Conservation (phyloP, 2,797 vertebrate species). For the Sebastes aleutianus region DNA sequence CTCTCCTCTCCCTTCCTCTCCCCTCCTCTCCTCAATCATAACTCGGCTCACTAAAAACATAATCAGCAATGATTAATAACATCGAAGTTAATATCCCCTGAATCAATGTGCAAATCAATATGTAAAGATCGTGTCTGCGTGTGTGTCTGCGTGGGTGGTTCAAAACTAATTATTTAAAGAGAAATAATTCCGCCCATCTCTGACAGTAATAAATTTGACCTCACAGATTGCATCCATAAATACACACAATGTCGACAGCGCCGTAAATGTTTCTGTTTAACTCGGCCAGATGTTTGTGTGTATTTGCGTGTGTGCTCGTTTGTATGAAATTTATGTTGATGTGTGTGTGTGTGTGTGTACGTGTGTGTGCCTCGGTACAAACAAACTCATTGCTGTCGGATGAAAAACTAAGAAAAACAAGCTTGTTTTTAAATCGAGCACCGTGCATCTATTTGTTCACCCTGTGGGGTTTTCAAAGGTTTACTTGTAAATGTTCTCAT, state of each 20-base stretch:
- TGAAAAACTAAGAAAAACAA: slow-evolving; percentile 21
- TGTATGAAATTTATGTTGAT: slow-evolving; percentile 8
- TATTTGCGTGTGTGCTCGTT: neutral
- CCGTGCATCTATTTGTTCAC: slow-evolving; percentile 1
- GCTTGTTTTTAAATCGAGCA: slow-evolving; percentile 17
- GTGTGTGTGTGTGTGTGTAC: neutral
- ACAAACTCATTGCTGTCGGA: slow-evolving; percentile 39
- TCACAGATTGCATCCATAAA: slow-evolving; percentile 55
- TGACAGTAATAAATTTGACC: slow-evolving; percentile 57
- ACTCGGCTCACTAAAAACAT: slow-evolving; percentile 49
- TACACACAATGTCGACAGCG: slow-evolving; percentile 36
- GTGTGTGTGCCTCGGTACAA: neutral
- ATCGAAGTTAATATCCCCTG: slow-evolving; percentile 46
- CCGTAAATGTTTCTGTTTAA: slow-evolving; percentile 43
- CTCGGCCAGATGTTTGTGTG: slow-evolving; percentile 16
- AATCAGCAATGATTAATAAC: slow-evolving; percentile 67
- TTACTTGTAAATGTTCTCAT: slow-evolving; percentile 2
- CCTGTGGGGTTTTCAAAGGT: neutral
- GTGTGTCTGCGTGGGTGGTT: slow-evolving; percentile 8
- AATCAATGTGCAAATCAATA: slow-evolving; percentile 63
- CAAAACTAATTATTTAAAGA: slow-evolving; percentile 58
- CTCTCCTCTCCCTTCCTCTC: slow-evolving; percentile 7
- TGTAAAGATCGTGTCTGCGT: slow-evolving; percentile 20
- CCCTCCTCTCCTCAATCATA: slow-evolving; percentile 22
- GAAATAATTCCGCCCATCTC: slow-evolving; percentile 55